Evolutionary conservation across 2,797 vertebrate species (phyloP).

Genomic region (Cheirogaleus major): DNA sequence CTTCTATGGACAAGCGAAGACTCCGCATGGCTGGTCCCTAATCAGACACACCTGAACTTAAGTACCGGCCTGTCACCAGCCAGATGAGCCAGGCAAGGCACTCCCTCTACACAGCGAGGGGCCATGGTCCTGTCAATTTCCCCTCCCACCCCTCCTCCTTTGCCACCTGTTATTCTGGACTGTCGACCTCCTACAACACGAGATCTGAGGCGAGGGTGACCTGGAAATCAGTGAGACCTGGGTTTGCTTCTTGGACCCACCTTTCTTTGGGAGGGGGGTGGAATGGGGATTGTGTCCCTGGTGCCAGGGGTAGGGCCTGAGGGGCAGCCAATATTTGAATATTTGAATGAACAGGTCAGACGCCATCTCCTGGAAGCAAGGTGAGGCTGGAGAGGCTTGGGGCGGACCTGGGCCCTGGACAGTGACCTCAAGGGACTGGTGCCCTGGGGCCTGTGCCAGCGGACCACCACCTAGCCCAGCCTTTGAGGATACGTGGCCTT

Average conservation of each 20-base stretch:
- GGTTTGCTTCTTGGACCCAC: neutral
- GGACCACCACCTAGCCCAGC: neutral
- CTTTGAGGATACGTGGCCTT: neutral
- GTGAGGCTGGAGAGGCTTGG: neutral
- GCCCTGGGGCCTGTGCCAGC: neutral
- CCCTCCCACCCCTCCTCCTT: neutral
- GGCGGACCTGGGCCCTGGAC: neutral
- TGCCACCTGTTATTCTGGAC: neutral
- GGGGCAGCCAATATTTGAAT: neutral
- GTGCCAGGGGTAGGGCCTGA: neutral
- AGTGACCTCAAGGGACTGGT: neutral
- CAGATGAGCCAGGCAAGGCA: neutral
- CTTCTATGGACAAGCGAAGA: neutral
- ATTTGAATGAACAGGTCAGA: neutral
- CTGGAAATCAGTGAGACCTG: constrained; percentile 48
- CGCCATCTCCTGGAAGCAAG: neutral
- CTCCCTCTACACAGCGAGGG: neutral
- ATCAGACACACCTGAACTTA: neutral
- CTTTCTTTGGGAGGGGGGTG: neutral
- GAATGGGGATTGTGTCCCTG: neutral
- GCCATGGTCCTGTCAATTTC: neutral
- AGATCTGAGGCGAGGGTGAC: fast-evolving
- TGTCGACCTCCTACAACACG: fast-evolving
- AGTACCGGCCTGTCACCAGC: neutral
- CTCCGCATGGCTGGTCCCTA: neutral